A percentile compares a stretch with the other conserved stretches of the same genome.
phyloP scores from a whole-genome alignment of 2,888 invertebrate species.

The Apamea epomidion region DNA sequence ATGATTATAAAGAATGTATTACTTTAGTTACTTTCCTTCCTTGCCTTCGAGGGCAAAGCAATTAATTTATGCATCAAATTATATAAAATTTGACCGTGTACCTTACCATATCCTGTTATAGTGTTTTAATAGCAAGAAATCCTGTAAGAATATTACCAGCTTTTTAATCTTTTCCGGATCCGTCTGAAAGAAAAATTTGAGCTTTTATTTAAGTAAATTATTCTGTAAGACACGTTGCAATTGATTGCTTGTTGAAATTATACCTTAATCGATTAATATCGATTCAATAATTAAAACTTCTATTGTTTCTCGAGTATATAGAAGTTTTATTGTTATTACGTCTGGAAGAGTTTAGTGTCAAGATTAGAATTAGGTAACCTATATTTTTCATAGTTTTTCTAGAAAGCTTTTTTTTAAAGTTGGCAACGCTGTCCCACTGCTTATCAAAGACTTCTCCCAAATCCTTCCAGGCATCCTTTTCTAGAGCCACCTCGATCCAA shows the following conservation, averaged over 20 bases:
- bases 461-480: not conserved
- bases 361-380: too few species aligned
- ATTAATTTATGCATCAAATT: constrained; percentile 53
- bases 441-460: not conserved
- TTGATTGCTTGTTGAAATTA: too few species aligned
- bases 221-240: not conserved
- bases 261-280: not conserved
- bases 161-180: constrained; percentile 51
- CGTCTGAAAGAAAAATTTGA: not conserved
- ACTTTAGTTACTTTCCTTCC: constrained; percentile 55
- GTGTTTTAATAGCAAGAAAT: constrained; percentile 20
- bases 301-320: not conserved
- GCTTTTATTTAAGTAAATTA: not conserved
- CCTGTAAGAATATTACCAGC: not conserved
- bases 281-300: too few species aligned
- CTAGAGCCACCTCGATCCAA: not conserved
- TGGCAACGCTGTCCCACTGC: not conserved
- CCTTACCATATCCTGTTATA: constrained; percentile 54
- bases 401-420: not conserved
- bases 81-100: constrained; percentile 38
- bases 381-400: not conserved
- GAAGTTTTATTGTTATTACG: not conserved
- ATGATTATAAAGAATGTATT: constrained; percentile 36
- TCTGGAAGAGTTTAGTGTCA: not conserved
- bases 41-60: constrained; percentile 47